These are phyloP conservation scores for Crocidura indochinensis DNA, from an alignment of 2,797 vertebrate genomes.

Conservation along the genomic window DNA sequence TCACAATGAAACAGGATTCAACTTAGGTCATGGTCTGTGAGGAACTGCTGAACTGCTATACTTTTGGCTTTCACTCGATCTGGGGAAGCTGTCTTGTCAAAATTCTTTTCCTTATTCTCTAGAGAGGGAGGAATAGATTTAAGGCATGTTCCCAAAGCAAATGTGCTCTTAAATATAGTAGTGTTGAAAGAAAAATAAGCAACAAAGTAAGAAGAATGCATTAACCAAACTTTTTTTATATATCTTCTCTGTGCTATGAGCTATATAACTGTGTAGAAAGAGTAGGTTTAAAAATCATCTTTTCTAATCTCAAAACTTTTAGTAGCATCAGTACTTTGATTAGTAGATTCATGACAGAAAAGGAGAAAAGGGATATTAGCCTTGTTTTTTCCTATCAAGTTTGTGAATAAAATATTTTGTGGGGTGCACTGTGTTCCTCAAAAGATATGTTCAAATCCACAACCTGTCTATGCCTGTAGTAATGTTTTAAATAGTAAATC, in stretches of 20 bases:
- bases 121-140: neutral
- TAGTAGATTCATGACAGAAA: neutral
- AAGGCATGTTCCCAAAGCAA: neutral
- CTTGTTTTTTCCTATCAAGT: neutral
- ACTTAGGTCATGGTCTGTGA: neutral
- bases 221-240: neutral
- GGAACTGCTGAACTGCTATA: neutral
- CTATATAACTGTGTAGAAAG: neutral
- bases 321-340: neutral
- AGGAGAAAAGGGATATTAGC: neutral
- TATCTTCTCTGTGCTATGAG: neutral
- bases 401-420: neutral
- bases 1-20: slow-evolving; percentile 28
- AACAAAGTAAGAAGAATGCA: neutral
- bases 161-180: neutral
- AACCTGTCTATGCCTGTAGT: neutral
- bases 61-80: slow-evolving; percentile 1
- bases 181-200: slow-evolving; percentile 27
- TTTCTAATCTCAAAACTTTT: neutral
- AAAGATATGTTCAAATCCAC: neutral
- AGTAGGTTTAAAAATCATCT: neutral
- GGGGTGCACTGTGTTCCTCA: neutral
- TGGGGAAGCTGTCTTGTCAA: slow-evolving; percentile 26
- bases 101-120: slow-evolving; percentile 36
- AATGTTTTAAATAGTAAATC: slow-evolving; percentile 36